These are phyloP conservation scores for Ganaspis brasiliensis DNA, from an alignment of 2,888 invertebrate genomes.

Conservation along the genomic window DNA sequence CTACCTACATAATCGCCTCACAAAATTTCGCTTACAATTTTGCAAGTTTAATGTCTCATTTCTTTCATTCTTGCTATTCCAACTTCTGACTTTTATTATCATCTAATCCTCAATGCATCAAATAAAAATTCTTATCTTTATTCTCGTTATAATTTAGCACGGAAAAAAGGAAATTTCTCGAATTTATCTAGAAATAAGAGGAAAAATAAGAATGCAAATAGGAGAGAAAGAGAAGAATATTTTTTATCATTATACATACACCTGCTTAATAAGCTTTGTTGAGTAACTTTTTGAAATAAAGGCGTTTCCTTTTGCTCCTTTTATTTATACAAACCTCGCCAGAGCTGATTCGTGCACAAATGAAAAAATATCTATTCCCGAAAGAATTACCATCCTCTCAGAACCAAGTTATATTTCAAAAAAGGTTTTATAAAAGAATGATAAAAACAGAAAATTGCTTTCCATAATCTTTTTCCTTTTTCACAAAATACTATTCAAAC, in stretches of 20 bases:
- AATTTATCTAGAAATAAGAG: background rate
- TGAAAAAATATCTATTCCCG: slow-evolving; percentile 2
- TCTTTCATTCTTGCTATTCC: background rate
- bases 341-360: slow-evolving; percentile 1
- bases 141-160: background rate
- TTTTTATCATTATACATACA: background rate
- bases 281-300: background rate
- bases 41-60: background rate
- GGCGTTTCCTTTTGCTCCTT: background rate
- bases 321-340: background rate
- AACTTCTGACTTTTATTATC: background rate
- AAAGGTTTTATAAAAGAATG: background rate
- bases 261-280: slow-evolving; percentile 1
- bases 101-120: slow-evolving; percentile 10
- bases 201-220: background rate
- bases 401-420: background rate
- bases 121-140: background rate
- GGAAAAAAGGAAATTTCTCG: background rate
- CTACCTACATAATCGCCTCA: background rate
- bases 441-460: slow-evolving; percentile 8
- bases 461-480: background rate
- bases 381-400: slow-evolving; percentile 7
- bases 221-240: background rate
- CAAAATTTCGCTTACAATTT: slow-evolving; percentile 9
- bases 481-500: background rate